Evolutionary conservation across 2,797 vertebrate species (phyloP), one percentile per base, ranked within the genome.

Genomic region (Scolopax bukidnonensis): DNA sequence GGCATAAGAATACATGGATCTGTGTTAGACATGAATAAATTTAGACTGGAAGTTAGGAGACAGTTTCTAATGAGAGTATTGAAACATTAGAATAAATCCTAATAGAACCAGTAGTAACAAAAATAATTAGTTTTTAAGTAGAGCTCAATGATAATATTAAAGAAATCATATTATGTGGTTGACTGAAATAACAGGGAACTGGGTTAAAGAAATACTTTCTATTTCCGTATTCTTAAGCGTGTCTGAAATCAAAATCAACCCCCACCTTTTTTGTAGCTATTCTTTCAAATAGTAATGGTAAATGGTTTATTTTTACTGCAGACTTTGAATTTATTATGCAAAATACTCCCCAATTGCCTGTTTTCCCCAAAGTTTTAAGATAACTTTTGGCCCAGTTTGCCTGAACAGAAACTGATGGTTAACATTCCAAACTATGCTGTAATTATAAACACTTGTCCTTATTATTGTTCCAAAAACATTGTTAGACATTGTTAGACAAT

Each of bases 391-490:
- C 86, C 30, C 21, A 81, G 57, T 86, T 88, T 90, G 33, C 50
- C 54, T 89, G 73, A 91, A 78, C 27, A 84, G 80, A 93, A 94
- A 90, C 38, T 75, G 59, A 84, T 54, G 23, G 77, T 56, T 94
- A 89, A 76, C 69, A 93, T 93, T 95, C 70, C 84, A 87, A 96
- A 93, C 43, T 70, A 69, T 16, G 23, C 38, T 87, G 67, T 95
- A 96, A 95, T 96, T 92, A 89, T 82, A 95, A 96, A 92, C 69
- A 90, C 33, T 86, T 95, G 75, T 69, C 65, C 53, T 93, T 92
- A 73, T 77, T 82, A 92, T 63, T 88, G 61, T 84, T 92, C 65
- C 59, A 89, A 87, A 95, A 89, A 27, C 68, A 91, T 67, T 69
- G 69, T 73, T 82, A 93, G 47, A 27, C 68, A 91, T 67, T 69